Percentiles rank a stretch among this genome's conserved stretches.
These are phyloP conservation scores for Bufo bufo DNA, from an alignment of 2,113 vertebrate species.

Conservation along the genomic window DNA sequence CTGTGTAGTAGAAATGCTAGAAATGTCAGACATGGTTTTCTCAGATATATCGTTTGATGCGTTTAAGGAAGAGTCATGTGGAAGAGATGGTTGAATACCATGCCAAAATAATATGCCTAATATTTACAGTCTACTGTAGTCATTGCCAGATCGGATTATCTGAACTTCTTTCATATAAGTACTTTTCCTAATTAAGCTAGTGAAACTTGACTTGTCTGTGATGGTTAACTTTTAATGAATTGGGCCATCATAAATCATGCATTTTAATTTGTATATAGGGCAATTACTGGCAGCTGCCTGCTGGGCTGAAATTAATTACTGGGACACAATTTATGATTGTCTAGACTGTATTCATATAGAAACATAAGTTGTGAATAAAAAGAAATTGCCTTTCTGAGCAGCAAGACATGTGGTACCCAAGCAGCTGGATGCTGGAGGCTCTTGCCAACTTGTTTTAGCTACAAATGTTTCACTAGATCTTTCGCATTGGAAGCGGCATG, in stretches of 20 bases:
- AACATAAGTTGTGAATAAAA: slow-evolving; percentile 66
- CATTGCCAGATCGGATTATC: slow-evolving; percentile 27
- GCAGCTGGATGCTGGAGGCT: slow-evolving; percentile 66
- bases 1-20: too few species aligned
- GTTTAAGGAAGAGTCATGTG: neutral
- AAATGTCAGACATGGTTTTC: too few species aligned
- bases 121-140: neutral
- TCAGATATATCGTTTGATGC: too few species aligned
- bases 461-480: slow-evolving; percentile 57
- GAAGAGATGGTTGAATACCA: neutral
- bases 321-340: slow-evolving; percentile 65
- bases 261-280: slow-evolving; percentile 71
- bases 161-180: slow-evolving; percentile 4
- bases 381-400: slow-evolving; percentile 70
- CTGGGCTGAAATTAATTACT: slow-evolving; percentile 73
- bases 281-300: slow-evolving; percentile 72
- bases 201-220: slow-evolving; percentile 61
- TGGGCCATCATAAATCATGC: slow-evolving; percentile 62
- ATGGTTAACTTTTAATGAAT: slow-evolving; percentile 69
- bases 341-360: slow-evolving; percentile 68
- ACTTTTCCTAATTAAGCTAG: slow-evolving; percentile 29
- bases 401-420: slow-evolving; percentile 65
- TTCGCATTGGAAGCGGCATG: slow-evolving; percentile 60
- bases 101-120: neutral
- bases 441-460: slow-evolving; percentile 61